Percentiles rank a stretch among this genome's conserved stretches.
These are phyloP conservation scores for Calliphora vicina DNA, from an alignment of 1,140 invertebrate species.

Conservation along the genomic window DNA sequence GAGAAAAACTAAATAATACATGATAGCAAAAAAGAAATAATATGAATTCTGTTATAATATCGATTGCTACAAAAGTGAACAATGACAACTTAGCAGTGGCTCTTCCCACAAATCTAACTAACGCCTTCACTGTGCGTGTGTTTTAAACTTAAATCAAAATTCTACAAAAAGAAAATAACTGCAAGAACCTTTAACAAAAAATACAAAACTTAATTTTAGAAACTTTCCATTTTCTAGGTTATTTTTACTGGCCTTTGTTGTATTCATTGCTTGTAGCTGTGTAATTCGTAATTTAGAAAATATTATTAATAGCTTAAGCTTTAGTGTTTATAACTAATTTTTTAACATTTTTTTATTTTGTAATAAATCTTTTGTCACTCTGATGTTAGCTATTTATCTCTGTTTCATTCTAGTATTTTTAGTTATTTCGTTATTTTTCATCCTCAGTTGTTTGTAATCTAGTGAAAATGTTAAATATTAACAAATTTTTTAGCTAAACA, in stretches of 20 bases:
- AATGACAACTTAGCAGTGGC: neutral
- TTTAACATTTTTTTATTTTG: no score
- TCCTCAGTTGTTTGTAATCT: conserved; percentile 1
- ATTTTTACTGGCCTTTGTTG: no score
- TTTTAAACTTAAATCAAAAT: neutral
- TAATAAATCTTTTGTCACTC: no score
- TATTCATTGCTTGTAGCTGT: no score
- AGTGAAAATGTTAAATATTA: neutral
- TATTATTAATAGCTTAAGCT: no score
- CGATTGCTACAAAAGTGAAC: neutral
- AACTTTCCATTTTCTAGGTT: no score
- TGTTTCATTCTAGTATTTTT: neutral
- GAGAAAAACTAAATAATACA: neutral
- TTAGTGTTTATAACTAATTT: no score
- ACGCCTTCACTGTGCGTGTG: neutral
- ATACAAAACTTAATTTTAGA: no score
- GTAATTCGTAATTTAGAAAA: no score
- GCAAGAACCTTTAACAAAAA: no score
- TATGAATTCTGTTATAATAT: neutral
- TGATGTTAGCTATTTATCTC: neutral
- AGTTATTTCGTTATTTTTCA: neutral
- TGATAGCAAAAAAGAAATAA: neutral
- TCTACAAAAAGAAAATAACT: no score
- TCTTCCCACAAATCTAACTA: neutral
- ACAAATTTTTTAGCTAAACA: neutral